A percentile compares a stretch with the other conserved stretches of the same genome.
phyloP scores from a whole-genome alignment of 2,888 invertebrate species.

The Synergus itoensis region DNA sequence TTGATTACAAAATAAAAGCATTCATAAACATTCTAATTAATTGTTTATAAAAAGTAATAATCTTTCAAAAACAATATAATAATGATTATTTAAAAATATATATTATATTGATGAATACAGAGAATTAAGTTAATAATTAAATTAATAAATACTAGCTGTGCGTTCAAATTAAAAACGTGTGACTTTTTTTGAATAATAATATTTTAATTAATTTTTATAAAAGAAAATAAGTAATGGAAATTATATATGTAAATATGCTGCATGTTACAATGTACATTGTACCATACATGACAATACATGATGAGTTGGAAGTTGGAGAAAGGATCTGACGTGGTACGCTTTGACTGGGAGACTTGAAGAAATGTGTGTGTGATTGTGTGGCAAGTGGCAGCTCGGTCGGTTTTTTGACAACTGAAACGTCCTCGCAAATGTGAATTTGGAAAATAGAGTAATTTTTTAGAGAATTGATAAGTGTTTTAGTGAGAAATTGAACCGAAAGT shows the following conservation, averaged over 20 bases:
- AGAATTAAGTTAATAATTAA: not conserved
- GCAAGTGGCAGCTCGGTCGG: constrained; percentile 18
- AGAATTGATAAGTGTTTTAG: constrained; percentile 6
- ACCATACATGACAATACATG: constrained; percentile 8
- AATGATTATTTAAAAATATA: no score
- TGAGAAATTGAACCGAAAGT: constrained; percentile 6
- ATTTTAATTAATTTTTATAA: not conserved
- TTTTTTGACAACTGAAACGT: constrained; percentile 12
- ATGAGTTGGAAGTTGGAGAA: constrained; percentile 50
- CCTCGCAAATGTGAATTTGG: constrained; percentile 24
- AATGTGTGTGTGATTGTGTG: not conserved
- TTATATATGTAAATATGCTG: constrained; percentile 31
- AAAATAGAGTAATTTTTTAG: constrained; percentile 9
- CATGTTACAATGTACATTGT: no score
- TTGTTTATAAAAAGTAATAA: no score
- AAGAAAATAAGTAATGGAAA: not conserved
- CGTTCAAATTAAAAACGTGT: not conserved
- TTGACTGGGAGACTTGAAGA: constrained; percentile 62
- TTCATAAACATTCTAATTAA: no score
- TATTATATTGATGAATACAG: no score
- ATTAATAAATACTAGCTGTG: not conserved
- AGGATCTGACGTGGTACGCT: constrained; percentile 69
- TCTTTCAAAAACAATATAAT: no score
- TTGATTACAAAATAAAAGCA: no score
- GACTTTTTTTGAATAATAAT: not conserved